Percentiles rank a stretch among this genome's conserved stretches.
phyloP scores from a whole-genome alignment of 2,797 vertebrate genomes.

The Typhlichthys eigenmanni region DNA sequence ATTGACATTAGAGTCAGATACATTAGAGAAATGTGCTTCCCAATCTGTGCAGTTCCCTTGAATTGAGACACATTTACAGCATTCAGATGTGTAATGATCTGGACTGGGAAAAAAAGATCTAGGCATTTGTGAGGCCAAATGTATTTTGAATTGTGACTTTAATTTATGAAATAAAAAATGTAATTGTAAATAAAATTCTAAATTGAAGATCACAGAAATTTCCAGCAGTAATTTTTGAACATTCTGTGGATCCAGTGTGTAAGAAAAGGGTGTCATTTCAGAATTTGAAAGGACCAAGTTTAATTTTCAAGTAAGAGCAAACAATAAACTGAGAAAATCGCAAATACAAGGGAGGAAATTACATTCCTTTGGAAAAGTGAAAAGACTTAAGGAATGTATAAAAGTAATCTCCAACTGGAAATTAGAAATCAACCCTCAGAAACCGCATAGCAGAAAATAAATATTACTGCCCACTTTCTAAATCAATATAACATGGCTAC shows the following conservation, averaged over 20 bases:
- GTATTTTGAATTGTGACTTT: conserved; percentile 44
- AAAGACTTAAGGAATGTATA: conserved; percentile 99
- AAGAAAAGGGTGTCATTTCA: conserved; percentile 94
- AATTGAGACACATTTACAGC: conserved; percentile 68
- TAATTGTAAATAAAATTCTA: conserved; percentile 18
- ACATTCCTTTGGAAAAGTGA: conserved; percentile 88
- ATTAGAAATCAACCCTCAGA: conserved; percentile 99
- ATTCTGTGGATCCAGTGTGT: conserved; percentile 90
- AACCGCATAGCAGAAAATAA: conserved; percentile 99
- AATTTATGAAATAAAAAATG: conserved; percentile 10
- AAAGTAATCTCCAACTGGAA: conserved; percentile 99
- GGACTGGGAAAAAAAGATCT: conserved; percentile 67
- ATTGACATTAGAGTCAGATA: conserved; percentile 70
- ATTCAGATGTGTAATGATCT: conserved; percentile 69
- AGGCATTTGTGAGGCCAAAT: conserved; percentile 69
- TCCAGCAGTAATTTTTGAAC: conserved; percentile 73
- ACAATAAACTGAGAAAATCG: conserved; percentile 98
- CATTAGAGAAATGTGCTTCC: conserved; percentile 52
- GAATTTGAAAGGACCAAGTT: conserved; percentile 98
- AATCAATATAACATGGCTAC: conserved; percentile 99
- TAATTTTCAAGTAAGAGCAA: conserved; percentile 97
- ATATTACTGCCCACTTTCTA: conserved; percentile 99
- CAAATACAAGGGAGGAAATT: conserved; percentile 92
- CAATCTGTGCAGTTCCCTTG: conserved; percentile 62
- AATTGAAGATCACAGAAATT: neutral